Base-by-base conservation (phyloP, 2,113 vertebrate genomes). In the Ophiodon elongatus region DNA sequence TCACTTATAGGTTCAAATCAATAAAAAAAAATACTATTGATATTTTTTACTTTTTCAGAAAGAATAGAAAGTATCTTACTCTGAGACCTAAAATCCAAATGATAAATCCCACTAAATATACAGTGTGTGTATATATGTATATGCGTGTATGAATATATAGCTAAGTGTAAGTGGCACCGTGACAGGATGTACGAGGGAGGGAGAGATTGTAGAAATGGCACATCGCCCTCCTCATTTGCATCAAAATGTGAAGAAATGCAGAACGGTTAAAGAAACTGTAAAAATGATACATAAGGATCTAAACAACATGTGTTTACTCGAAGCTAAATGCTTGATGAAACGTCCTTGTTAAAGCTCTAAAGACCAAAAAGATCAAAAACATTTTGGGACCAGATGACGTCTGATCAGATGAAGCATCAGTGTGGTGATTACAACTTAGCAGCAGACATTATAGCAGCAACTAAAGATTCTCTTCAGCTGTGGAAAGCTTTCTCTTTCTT, bases 401-500 rank as follows among this genome's bases (percentile, higher is more conserved):
- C n/a, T 33, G 43, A 68, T 70, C 19, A 52, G 47, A 65, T 25
- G 27, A 31, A 71, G 39, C 59, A 4, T 60, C 65, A 15, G 57
- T 70, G 72, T 27, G 67, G 41, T 37, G 21, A 52, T 50, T 15
- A 23, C 21, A 1, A 35, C 80, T 87, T 69, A 79, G 77, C 63
- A n/a, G n/a, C 73, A 57, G 60, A 73, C 31, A 71, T 83, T 73
- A 37, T 66, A 70, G 52, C 69, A 73, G 76, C 72, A 66, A 69
- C 57, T 50, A 54, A 83, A 84, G 83, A 84, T 79, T 91, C 85
- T 86, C 83, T 89, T 77, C 43, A 25, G 77, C 84, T 37, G 76
- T 87, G 83, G 74, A 88, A 85, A 86, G 75, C 74, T 73, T 80
- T 89, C 83, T 90, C 84, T 91, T 86, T 89, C 84, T 86, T 84